Percentiles rank a stretch among this genome's conserved stretches.
phyloP scores from a whole-genome alignment of 1,140 invertebrate species.

The Phenacoccus solenopsis region DNA sequence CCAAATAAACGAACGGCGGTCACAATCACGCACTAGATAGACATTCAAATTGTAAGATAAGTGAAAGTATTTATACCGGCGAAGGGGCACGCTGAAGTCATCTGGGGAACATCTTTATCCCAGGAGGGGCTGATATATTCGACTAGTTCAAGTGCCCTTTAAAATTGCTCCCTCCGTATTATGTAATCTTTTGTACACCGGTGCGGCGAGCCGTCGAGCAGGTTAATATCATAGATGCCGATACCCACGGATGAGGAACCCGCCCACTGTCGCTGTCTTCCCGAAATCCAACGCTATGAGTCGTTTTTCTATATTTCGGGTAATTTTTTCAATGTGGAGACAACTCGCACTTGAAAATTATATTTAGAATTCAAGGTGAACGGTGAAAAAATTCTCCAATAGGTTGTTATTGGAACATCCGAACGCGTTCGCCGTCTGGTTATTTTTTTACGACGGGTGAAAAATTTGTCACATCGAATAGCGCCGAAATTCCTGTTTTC shows the following conservation, averaged over 20 bases:
- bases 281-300: not conserved
- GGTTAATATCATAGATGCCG: not conserved
- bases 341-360: too few species aligned
- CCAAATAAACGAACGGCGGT: not conserved
- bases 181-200: not conserved
- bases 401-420: too few species aligned
- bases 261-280: not conserved
- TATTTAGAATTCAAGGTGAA: too few species aligned
- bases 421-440: too few species aligned
- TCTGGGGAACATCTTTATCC: conserved; percentile 14
- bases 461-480: too few species aligned
- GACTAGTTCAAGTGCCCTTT: conserved; percentile 13
- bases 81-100: not conserved
- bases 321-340: too few species aligned
- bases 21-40: not conserved
- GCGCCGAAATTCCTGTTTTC: too few species aligned
- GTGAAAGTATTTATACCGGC: conserved; percentile 10
- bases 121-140: conserved; percentile 8
- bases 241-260: not conserved
- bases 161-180: conserved; percentile 10
- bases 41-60: conserved; percentile 8
- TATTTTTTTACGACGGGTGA: too few species aligned
- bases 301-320: not conserved
- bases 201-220: not conserved
- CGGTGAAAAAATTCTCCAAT: too few species aligned